A percentile compares a stretch with the other conserved stretches of the same genome.
phyloP scores from a whole-genome alignment of 2,113 vertebrate species.

The Syrrhaptes paradoxus region DNA sequence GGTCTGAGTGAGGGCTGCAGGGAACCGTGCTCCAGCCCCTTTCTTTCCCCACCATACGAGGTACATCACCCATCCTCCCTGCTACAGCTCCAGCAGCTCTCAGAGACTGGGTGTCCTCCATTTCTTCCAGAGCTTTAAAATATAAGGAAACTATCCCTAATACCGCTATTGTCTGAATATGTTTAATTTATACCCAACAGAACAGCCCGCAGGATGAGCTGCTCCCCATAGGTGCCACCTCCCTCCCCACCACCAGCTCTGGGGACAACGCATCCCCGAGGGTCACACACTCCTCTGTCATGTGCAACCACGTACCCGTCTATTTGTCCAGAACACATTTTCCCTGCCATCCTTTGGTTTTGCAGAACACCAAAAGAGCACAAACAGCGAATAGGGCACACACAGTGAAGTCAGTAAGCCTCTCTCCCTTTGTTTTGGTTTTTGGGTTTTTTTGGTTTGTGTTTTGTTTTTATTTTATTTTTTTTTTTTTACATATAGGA shows the following conservation, averaged over 20 bases:
- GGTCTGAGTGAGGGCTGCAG: neutral
- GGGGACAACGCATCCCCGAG: neutral
- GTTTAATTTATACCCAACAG: accelerated
- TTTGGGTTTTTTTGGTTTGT: too few relatives aligned
- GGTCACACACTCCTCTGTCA: neutral
- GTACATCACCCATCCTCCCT: accelerated
- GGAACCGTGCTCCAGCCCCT: neutral
- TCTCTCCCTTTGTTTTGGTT: too few relatives aligned
- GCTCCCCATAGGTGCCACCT: accelerated
- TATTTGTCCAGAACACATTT: accelerated
- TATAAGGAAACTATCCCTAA: neutral
- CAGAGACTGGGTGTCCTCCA: neutral
- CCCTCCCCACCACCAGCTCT: accelerated
- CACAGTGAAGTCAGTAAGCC: neutral
- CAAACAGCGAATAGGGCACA: neutral
- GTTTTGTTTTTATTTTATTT: too few relatives aligned
- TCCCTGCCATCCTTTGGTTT: neutral
- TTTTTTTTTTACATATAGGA: neutral
- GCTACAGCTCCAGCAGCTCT: neutral
- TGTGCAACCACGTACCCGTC: accelerated
- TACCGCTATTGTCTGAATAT: neutral
- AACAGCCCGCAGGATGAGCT: accelerated
- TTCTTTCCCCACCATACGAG: neutral
- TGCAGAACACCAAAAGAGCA: neutral
- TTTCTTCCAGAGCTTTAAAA: neutral